A percentile compares a stretch with the other conserved stretches of the same genome.
phyloP scores from a whole-genome alignment of 1,140 invertebrate species.

The Zaprionus gabonicus region DNA sequence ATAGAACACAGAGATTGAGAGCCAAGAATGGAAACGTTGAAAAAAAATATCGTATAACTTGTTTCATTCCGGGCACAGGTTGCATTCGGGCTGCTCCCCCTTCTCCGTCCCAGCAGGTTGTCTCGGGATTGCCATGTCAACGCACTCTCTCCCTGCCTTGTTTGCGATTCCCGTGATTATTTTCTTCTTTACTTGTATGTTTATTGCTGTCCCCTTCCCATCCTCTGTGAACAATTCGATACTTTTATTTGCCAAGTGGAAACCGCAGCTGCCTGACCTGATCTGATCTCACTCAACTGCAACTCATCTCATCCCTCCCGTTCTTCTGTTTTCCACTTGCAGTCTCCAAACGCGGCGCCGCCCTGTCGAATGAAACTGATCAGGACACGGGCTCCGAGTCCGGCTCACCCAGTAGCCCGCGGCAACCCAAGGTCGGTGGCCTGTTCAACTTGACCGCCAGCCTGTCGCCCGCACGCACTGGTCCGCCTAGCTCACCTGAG shows the following conservation, averaged over 20 bases:
- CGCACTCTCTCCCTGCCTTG: constrained; percentile 45
- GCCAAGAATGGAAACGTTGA: not conserved
- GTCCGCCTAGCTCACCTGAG: constrained; percentile 85
- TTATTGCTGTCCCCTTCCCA: not conserved
- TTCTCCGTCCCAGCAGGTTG: constrained; percentile 42
- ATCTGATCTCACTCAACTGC: constrained; percentile 11
- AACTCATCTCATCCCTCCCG: not conserved
- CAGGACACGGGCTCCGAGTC: constrained; percentile 85
- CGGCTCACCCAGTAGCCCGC: constrained; percentile 85
- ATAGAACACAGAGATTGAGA: constrained; percentile 39
- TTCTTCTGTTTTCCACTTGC: constrained; percentile 29
- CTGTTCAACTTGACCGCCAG: constrained; percentile 79
- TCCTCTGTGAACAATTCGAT: constrained; percentile 50
- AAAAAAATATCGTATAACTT: constrained; percentile 82
- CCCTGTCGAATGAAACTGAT: constrained; percentile 82
- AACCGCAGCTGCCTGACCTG: constrained; percentile 59
- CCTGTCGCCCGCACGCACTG: constrained; percentile 84
- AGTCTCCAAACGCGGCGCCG: constrained; percentile 87
- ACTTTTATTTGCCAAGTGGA: constrained; percentile 79
- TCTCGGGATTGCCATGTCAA: constrained; percentile 69
- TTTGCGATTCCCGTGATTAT: constrained; percentile 77
- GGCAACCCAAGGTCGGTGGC: constrained; percentile 83
- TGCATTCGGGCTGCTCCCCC: constrained; percentile 41
- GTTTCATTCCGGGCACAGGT: constrained; percentile 67
- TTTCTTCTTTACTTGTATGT: constrained; percentile 52